These are phyloP conservation scores for Trematomus bernacchii DNA, from an alignment of 2,797 vertebrate genomes.

Conservation along the genomic window DNA sequence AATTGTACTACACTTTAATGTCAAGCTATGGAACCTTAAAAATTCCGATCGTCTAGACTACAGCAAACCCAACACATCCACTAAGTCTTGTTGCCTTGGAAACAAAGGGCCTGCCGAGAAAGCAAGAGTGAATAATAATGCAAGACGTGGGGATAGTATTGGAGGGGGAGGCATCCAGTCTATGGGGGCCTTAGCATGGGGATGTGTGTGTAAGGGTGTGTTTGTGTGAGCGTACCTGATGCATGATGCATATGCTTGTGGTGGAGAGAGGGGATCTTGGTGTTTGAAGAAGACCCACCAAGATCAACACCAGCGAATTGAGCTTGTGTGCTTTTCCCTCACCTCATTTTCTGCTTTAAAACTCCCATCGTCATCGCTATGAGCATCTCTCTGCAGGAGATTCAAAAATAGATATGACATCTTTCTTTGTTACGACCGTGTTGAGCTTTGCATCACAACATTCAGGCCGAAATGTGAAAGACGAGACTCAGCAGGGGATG, in stretches of 20 bases:
- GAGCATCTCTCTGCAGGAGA: slow-evolving; percentile 39
- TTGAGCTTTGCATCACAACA: slow-evolving; percentile 36
- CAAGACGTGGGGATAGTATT: slow-evolving; percentile 59
- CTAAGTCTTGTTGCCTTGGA: slow-evolving; percentile 79
- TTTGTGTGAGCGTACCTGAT: slow-evolving; percentile 26
- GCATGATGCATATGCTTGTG: slow-evolving; percentile 8
- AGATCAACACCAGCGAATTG: slow-evolving; percentile 30
- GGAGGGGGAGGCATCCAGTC: slow-evolving; percentile 47
- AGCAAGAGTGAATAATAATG: slow-evolving; percentile 65
- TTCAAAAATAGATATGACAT: slow-evolving; percentile 53
- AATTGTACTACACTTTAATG: no score
- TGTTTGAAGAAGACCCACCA: slow-evolving; percentile 51
- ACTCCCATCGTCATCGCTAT: slow-evolving; percentile 23
- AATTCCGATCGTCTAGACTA: slow-evolving; percentile 56
- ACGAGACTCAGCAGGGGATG: slow-evolving; percentile 32
- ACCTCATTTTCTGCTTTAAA: slow-evolving; percentile 29
- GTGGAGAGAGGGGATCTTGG: slow-evolving; percentile 20
- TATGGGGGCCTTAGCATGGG: slow-evolving; percentile 44
- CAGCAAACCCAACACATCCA: slow-evolving; percentile 56
- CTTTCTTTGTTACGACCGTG: slow-evolving; percentile 43
- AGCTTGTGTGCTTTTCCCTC: slow-evolving; percentile 22
- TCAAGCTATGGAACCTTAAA: slow-evolving; percentile 43
- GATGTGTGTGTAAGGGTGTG: slow-evolving; percentile 24
- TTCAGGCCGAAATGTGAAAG: slow-evolving; percentile 21
- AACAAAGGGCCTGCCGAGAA: slow-evolving; percentile 75